Evolutionary conservation across 2,888 invertebrate species (phyloP).

Genomic region (Ormyrus nitidulus): DNA sequence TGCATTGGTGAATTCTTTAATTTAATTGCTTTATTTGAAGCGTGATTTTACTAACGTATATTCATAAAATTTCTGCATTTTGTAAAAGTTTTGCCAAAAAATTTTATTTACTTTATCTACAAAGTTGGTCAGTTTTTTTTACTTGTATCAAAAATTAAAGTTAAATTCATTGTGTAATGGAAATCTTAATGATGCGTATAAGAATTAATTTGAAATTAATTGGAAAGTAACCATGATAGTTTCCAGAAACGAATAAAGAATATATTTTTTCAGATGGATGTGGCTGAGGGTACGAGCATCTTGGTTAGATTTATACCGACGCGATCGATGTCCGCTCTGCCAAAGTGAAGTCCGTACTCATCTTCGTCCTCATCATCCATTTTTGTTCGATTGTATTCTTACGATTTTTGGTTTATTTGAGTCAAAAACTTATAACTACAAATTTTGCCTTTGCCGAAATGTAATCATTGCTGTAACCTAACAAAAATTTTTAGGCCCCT

Average conservation of each 20-base stretch:
- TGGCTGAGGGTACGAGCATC: conserved; percentile 9
- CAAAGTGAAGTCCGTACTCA: conserved; percentile 60
- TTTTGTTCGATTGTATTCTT: background rate
- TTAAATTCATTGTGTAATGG: no score
- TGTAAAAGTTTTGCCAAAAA: background rate
- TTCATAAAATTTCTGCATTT: background rate
- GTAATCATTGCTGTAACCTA: no score
- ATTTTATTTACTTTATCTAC: background rate
- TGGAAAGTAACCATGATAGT: no score
- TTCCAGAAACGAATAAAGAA: no score
- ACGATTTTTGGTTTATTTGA: background rate
- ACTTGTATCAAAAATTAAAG: background rate
- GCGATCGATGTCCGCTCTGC: conserved; percentile 66
- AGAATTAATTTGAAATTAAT: background rate
- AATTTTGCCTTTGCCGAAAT: conserved; percentile 1
- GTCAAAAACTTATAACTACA: background rate
- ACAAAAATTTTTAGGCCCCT: no score
- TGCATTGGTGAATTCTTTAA: background rate
- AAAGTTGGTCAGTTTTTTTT: background rate
- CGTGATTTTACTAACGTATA: background rate
- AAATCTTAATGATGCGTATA: background rate
- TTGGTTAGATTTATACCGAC: conserved; percentile 62
- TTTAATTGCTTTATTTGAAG: background rate
- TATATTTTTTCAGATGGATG: background rate
- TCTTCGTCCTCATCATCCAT: conserved; percentile 9